Percentiles rank a stretch among this genome's conserved stretches.
These are phyloP conservation scores for Amblyornis subalaris DNA, from an alignment of 2,113 vertebrate genomes.

Conservation along the genomic window DNA sequence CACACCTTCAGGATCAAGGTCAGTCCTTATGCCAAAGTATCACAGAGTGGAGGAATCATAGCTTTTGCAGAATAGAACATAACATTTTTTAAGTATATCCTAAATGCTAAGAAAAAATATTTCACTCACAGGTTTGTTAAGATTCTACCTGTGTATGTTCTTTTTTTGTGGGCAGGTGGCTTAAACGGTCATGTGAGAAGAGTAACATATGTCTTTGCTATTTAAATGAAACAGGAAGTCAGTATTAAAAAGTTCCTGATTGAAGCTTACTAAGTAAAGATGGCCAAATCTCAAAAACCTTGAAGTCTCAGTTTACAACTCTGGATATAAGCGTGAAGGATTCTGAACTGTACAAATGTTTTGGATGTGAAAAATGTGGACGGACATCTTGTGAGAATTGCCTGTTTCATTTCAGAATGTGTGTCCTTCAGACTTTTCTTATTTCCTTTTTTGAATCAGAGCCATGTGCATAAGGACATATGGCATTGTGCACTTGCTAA, in stretches of 20 bases:
- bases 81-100: neutral
- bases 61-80: neutral
- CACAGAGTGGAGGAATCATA: neutral
- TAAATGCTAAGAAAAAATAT: neutral
- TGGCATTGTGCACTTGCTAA: neutral
- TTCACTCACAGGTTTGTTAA: neutral
- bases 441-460: constrained; percentile 14
- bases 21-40: neutral
- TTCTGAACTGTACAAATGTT: neutral
- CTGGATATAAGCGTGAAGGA: neutral
- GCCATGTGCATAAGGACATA: constrained; percentile 10
- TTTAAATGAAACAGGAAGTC: neutral
- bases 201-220: neutral
- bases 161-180: neutral
- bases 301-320: neutral
- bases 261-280: constrained; percentile 3
- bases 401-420: constrained; percentile 18
- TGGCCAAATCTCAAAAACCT: neutral
- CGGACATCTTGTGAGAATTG: neutral
- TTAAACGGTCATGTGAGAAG: neutral
- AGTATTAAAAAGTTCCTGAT: neutral
- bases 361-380: neutral
- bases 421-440: constrained; percentile 9
- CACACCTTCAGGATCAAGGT: neutral
- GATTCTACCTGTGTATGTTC: neutral